These are phyloP conservation scores for Casuarius casuarius DNA, from an alignment of 2,113 vertebrate species.

Conservation along the genomic window DNA sequence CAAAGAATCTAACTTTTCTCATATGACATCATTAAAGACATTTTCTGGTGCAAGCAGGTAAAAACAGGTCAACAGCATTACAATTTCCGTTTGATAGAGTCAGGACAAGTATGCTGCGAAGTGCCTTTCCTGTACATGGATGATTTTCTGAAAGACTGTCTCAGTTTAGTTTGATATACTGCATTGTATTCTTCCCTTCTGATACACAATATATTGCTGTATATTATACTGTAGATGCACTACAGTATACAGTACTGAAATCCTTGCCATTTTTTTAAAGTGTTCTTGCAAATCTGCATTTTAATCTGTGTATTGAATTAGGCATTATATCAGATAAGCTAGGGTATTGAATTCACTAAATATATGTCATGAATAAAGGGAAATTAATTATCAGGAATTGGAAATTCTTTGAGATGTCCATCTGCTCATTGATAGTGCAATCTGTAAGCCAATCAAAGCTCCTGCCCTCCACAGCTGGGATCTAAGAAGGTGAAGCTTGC, in stretches of 20 bases:
- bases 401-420: neutral
- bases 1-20: neutral
- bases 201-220: neutral
- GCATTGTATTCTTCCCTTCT: neutral
- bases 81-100: neutral
- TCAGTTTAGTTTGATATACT: neutral
- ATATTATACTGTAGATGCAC: neutral
- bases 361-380: neutral
- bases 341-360: neutral
- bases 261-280: neutral
- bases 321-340: neutral
- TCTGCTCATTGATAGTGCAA: neutral
- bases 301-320: neutral
- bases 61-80: neutral
- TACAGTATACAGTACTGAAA: neutral
- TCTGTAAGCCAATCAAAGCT: neutral
- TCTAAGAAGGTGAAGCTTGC: neutral
- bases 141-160: neutral
- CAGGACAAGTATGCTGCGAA: neutral
- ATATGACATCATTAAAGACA: neutral
- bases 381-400: neutral
- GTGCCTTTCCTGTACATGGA: neutral
- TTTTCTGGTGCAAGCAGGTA: neutral
- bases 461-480: fast-evolving
- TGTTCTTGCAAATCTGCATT: neutral